Evolutionary conservation across 2,113 vertebrate species (phyloP).

Genomic region (Columbina picui): DNA sequence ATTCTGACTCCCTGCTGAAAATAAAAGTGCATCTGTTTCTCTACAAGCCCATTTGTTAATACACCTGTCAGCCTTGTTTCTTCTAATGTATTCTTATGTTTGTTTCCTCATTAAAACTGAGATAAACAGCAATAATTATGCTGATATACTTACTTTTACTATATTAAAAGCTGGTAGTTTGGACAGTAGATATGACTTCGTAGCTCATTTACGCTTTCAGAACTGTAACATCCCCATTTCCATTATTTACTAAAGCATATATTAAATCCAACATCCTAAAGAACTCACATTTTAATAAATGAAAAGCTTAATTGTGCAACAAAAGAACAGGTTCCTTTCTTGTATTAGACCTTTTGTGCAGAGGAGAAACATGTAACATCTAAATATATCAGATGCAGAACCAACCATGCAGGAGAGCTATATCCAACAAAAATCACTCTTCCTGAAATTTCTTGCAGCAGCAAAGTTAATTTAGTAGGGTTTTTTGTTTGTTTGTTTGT

Average conservation of each 20-base stretch:
- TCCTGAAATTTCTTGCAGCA: not conserved
- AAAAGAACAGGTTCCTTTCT: not conserved
- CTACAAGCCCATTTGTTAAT: not conserved
- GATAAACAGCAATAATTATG: not conserved
- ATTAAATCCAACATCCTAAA: not conserved
- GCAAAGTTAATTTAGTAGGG: not conserved
- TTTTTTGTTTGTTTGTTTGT: not conserved
- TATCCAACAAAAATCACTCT: not conserved
- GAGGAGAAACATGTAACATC: not conserved
- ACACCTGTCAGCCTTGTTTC: not conserved
- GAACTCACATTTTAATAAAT: not conserved
- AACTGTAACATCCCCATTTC: accelerated
- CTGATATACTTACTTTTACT: not conserved
- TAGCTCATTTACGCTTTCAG: not conserved
- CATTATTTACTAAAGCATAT: not conserved
- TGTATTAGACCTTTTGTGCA: not conserved
- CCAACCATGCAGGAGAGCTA: not conserved
- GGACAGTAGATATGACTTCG: not conserved
- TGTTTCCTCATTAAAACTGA: constrained; percentile 20
- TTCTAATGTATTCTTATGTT: not conserved
- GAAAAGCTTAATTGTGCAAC: not conserved
- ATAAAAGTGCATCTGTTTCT: not conserved
- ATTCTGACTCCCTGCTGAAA: not conserved
- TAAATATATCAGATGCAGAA: not conserved
- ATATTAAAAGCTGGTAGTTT: not conserved